These are phyloP conservation scores for Caenorhabditis sinica DNA, from an alignment of 2,888 invertebrate genomes.

Conservation along the genomic window DNA sequence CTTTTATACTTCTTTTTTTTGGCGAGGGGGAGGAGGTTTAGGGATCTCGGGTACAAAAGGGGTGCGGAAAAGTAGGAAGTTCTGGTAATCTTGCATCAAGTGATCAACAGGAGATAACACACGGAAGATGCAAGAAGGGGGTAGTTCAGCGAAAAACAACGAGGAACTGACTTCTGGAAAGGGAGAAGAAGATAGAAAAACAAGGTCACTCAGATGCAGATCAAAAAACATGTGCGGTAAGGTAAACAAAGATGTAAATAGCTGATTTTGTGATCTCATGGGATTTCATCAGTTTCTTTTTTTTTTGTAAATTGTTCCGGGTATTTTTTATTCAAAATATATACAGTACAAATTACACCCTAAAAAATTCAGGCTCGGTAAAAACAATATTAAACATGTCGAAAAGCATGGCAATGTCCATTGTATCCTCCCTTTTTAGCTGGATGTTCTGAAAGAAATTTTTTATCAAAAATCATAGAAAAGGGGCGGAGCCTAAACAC, in stretches of 20 bases:
- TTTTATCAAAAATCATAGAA: neutral
- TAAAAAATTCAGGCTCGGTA: constrained; percentile 65
- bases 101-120: no score
- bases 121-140: no score
- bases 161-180: neutral
- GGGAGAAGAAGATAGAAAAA: neutral
- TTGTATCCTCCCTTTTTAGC: constrained; percentile 40
- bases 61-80: neutral
- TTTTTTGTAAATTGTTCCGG: neutral
- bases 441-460: constrained; percentile 59
- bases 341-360: no score
- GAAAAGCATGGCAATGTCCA: constrained; percentile 58
- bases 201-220: no score
- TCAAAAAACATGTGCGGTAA: no score
- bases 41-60: neutral
- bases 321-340: no score
- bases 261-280: neutral
- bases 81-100: neutral
- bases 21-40: neutral
- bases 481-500: neutral
- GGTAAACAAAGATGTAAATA: neutral
- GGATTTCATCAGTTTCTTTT: neutral
- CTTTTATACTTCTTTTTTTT: neutral
- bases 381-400: constrained; percentile 63
- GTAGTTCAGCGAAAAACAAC: neutral